phyloP scores from a whole-genome alignment of 2,797 vertebrate genomes.

The Epinephelus coioides region DNA sequence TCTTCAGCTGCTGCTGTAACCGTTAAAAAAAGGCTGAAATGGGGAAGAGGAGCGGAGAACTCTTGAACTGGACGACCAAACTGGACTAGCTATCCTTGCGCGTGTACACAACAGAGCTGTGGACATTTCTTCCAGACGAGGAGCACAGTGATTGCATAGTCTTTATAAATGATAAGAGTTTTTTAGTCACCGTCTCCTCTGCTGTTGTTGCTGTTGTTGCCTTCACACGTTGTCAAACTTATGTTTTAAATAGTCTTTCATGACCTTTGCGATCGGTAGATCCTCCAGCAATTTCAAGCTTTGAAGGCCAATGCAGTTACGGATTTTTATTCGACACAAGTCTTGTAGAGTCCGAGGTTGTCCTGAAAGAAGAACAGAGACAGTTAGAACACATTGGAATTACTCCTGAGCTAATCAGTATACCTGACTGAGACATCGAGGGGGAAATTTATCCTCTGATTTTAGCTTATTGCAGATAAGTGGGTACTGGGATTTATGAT shows the following conservation, averaged over 20 bases:
- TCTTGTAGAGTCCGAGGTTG: conserved; percentile 97
- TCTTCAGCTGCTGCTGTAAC: conserved; percentile 4
- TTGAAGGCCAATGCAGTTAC: conserved; percentile 97
- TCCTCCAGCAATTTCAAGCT: conserved; percentile 96
- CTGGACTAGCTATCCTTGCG: conserved; percentile 4
- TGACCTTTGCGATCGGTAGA: conserved; percentile 97
- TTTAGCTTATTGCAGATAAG: background rate
- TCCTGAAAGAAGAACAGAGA: conserved; percentile 81
- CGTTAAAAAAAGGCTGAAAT: conserved; percentile 14
- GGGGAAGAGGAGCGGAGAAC: background rate
- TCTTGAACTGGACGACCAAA: conserved; percentile 24
- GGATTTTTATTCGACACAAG: conserved; percentile 98
- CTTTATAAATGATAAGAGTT: conserved; percentile 83
- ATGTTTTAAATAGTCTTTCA: conserved; percentile 99
- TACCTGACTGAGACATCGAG: too few relatives aligned
- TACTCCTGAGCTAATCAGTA: too few relatives aligned
- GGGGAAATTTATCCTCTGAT: too few relatives aligned
- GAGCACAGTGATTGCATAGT: conserved; percentile 96
- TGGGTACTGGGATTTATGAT: background rate
- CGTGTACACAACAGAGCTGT: conserved; percentile 78
- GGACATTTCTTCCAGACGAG: conserved; percentile 87
- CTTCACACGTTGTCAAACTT: conserved; percentile 96
- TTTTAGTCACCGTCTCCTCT: conserved; percentile 73
- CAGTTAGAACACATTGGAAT: conserved; percentile 1
- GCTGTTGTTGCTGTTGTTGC: conserved; percentile 30